phyloP scores from a whole-genome alignment of 2,888 invertebrate genomes.

The Nycteola revayana region DNA sequence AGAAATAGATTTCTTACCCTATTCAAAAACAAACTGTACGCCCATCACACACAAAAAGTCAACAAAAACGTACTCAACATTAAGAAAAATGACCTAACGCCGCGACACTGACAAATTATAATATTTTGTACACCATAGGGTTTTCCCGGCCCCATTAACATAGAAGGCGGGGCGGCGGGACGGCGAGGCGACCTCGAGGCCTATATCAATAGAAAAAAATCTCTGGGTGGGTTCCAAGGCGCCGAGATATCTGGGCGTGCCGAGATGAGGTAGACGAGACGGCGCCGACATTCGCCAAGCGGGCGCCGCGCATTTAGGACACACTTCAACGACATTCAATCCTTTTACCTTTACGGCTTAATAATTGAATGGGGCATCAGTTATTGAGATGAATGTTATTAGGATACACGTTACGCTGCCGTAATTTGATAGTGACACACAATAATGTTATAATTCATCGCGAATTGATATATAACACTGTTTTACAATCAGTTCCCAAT shows the following conservation, averaged over 20 bases:
- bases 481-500: too few species aligned
- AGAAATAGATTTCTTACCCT: too few species aligned
- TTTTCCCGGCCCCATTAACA: slow-evolving; percentile 70
- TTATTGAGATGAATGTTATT: too few species aligned
- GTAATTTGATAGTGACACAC: too few species aligned
- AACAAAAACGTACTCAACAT: slow-evolving; percentile 32
- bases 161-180: slow-evolving; percentile 49
- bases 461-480: too few species aligned
- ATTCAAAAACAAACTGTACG: slow-evolving; percentile 19
- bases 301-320: slow-evolving; percentile 50
- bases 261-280: slow-evolving; percentile 67
- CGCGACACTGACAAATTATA: slow-evolving; percentile 71
- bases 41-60: slow-evolving; percentile 17
- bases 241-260: slow-evolving; percentile 50
- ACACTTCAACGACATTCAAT: slow-evolving; percentile 19
- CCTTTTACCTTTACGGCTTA: slow-evolving; percentile 22
- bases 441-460: too few species aligned
- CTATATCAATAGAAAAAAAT: slow-evolving; percentile 73
- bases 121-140: slow-evolving; percentile 63
- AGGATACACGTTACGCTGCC: too few species aligned
- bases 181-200: slow-evolving; percentile 66
- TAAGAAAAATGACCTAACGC: slow-evolving; percentile 51
- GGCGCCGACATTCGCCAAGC: slow-evolving; percentile 63
- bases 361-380: slow-evolving; percentile 14
- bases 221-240: slow-evolving; percentile 75